Evolutionary conservation across 2,113 vertebrate species (phyloP).

Genomic region (Nibea albiflora): DNA sequence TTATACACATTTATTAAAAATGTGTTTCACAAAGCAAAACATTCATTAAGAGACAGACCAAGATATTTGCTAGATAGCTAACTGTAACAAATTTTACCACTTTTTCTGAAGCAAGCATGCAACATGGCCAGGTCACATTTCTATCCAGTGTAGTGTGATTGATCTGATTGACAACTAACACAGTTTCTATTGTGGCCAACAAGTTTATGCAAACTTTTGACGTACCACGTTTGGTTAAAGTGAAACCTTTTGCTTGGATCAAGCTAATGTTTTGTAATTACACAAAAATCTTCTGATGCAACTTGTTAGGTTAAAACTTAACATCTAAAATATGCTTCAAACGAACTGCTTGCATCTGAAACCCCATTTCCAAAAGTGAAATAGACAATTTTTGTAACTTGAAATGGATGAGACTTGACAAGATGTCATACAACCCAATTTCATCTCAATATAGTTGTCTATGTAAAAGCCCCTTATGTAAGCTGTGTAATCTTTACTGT

Average conservation of each 20-base stretch:
- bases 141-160: neutral
- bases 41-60: neutral
- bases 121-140: neutral
- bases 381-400: neutral
- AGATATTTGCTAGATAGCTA: neutral
- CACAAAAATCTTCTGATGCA: neutral
- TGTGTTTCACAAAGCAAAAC: neutral
- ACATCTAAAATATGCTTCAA: neutral
- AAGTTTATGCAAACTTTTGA: neutral
- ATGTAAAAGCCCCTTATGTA: neutral
- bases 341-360: neutral
- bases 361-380: neutral
- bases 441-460: neutral
- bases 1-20: neutral
- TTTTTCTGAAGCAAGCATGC: slow-evolving; percentile 22
- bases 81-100: neutral
- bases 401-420: neutral
- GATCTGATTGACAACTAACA: neutral
- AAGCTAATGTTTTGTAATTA: neutral
- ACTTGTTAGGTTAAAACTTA: neutral
- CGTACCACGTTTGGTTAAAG: neutral
- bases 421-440: neutral
- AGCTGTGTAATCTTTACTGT: neutral
- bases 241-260: neutral
- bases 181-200: neutral